Conservation (phyloP, 2,797 vertebrate genomes). For the Scleropages formosus region DNA sequence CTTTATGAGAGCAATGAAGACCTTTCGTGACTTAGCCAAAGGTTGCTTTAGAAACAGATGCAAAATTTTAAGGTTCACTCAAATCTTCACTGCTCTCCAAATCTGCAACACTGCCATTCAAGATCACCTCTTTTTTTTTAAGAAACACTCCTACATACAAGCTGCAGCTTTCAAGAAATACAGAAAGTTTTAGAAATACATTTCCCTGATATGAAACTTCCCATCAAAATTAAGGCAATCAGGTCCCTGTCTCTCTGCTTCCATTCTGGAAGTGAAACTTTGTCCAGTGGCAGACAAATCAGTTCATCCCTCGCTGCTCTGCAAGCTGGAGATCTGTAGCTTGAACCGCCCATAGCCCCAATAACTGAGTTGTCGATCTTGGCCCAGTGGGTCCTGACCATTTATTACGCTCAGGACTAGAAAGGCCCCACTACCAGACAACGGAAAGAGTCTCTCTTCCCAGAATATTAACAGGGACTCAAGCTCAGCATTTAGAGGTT, state of each 20-base stretch:
- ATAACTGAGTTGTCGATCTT: conserved; percentile 31
- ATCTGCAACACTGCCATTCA: background rate
- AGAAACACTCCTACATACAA: too few relatives aligned
- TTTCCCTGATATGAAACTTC: too few relatives aligned
- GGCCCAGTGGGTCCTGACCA: conserved; percentile 25
- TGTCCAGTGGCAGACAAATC: background rate
- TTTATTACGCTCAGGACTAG: conserved; percentile 22
- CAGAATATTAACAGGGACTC: background rate
- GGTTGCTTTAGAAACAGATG: background rate
- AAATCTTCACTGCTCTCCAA: background rate
- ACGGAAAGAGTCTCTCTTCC: conserved; percentile 1
- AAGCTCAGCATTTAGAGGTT: background rate
- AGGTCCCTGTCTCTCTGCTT: background rate
- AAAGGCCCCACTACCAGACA: conserved; percentile 25
- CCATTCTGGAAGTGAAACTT: background rate
- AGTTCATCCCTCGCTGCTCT: background rate
- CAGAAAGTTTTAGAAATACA: too few relatives aligned
- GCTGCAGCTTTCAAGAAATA: too few relatives aligned
- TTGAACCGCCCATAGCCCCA: background rate
- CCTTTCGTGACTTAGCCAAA: background rate
- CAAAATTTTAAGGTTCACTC: background rate
- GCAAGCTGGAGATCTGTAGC: background rate
- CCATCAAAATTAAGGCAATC: too few relatives aligned
- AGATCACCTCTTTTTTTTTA: too few relatives aligned
- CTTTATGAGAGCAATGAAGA: background rate